Base-by-base conservation (phyloP, 92 coral and sea anemone species). In the Bergia puertoricense region DNA sequence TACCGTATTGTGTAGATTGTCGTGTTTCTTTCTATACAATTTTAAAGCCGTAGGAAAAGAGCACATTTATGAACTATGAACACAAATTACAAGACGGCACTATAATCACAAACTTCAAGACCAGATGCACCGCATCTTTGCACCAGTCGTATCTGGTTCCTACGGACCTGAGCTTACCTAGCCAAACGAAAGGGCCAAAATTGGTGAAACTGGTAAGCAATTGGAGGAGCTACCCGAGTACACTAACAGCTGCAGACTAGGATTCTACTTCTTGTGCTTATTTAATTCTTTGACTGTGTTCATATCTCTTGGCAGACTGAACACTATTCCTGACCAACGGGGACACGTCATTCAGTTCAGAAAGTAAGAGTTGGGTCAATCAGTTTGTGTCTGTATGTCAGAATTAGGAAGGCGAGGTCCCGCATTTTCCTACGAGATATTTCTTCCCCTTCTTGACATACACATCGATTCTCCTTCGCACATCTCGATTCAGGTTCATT, bases 351-450 rank as follows among this genome's bases (percentile, higher is more conserved):
- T 62, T 62, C 69, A 62, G 30, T 62, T 62, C n/a, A 62, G 69
- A 62, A 62, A 62, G 69, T 62, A 62, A 62, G 69, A 62, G 23
- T 7, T 22, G 8, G 30, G 69, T 22, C 30, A 62, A 2, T 20
- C 30, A 62, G 6, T 62, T 62, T 62, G 69, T 62, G 69, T 62
- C 20, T 62, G 30, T 62, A 13, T 62, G 5, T 2, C 23, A 62
- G 0, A 37, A 4, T 68, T 81, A 51, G 75, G 54, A 41, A 36
- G 40, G 1, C 56, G 68, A 20, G 22, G 77, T 13, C 23, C 13
- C 36, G 23, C 87, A 84, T 39, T 84, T 84, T 6, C 87, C 87
- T 2, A 84, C 87, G 22, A 72, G 15, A 57, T 44, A 84, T 37
- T 84, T 84, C 14, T 37, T 72, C 36, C 79, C 87, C 37, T 84